Evolutionary conservation across 2,888 invertebrate species (phyloP).

Genomic region (Mimachlamys varia): DNA sequence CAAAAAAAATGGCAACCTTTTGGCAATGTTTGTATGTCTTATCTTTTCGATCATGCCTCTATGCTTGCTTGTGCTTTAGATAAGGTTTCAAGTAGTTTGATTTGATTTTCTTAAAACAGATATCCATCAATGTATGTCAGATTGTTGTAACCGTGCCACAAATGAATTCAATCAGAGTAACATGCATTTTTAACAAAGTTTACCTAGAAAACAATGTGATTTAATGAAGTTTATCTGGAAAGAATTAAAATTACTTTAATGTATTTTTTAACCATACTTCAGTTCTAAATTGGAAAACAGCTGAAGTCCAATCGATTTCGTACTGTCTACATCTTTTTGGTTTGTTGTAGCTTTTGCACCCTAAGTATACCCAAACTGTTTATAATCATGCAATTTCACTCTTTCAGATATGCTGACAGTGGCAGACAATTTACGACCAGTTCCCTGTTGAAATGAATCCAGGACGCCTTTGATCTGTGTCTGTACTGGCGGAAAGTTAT

Average conservation of each 20-base stretch:
- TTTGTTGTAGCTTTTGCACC: not conserved
- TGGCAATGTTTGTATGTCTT: not conserved
- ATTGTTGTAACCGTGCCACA: not conserved
- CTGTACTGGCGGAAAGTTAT: slow-evolving; percentile 1
- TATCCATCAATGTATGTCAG: not conserved
- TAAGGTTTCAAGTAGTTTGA: not conserved
- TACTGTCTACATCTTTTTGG: not conserved
- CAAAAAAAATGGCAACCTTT: not conserved
- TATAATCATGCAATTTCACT: slow-evolving; percentile 34
- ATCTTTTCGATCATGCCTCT: not conserved
- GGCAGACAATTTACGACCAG: slow-evolving; percentile 7
- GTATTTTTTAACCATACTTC: not conserved
- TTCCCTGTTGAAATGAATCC: slow-evolving; percentile 27
- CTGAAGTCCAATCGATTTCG: not conserved
- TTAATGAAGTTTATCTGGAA: not conserved
- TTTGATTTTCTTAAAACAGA: not conserved
- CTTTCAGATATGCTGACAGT: slow-evolving; percentile 23
- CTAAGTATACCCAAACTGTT: not conserved
- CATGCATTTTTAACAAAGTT: not conserved
- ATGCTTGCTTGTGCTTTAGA: not conserved
- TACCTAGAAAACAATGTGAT: not conserved
- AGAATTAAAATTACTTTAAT: not conserved
- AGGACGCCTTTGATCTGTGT: not conserved
- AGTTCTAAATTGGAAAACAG: not conserved
- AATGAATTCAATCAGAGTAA: not conserved